These are phyloP conservation scores for Manacus vitellinus DNA, from an alignment of 2,113 vertebrate species.

Conservation along the genomic window DNA sequence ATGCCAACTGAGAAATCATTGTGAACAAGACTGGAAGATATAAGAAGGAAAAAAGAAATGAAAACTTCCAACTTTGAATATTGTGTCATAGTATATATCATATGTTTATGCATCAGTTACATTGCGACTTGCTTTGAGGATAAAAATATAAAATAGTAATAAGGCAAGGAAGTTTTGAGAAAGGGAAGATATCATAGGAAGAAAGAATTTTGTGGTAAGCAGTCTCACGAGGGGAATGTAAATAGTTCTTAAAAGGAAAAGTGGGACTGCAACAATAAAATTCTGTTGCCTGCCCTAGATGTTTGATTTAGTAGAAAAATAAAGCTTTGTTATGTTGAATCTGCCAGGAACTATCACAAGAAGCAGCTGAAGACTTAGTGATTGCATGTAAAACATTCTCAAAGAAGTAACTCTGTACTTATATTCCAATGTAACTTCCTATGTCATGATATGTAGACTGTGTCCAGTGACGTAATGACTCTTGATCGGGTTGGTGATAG, in stretches of 20 bases:
- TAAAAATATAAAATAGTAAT: neutral
- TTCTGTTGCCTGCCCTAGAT: neutral
- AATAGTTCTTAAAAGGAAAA: neutral
- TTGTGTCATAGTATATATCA: neutral
- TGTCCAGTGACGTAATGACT: neutral
- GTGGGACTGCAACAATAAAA: neutral
- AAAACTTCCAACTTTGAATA: neutral
- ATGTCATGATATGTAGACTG: too few relatives aligned
- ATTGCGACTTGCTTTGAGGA: neutral
- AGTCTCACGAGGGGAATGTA: fast-evolving
- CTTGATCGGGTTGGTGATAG: neutral
- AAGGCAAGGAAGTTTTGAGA: neutral
- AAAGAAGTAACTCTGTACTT: neutral
- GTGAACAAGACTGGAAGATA: neutral
- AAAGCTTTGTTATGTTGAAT: neutral
- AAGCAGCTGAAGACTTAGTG: neutral
- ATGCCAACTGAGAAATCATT: neutral
- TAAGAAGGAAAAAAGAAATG: neutral
- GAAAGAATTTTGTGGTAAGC: neutral
- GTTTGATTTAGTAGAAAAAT: neutral
- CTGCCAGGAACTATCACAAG: neutral
- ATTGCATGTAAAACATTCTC: neutral
- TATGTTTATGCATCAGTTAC: neutral
- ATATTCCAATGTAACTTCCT: neutral
- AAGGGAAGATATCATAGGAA: neutral